phyloP scores from a whole-genome alignment of 2,113 vertebrate species.

The Scomber colias region DNA sequence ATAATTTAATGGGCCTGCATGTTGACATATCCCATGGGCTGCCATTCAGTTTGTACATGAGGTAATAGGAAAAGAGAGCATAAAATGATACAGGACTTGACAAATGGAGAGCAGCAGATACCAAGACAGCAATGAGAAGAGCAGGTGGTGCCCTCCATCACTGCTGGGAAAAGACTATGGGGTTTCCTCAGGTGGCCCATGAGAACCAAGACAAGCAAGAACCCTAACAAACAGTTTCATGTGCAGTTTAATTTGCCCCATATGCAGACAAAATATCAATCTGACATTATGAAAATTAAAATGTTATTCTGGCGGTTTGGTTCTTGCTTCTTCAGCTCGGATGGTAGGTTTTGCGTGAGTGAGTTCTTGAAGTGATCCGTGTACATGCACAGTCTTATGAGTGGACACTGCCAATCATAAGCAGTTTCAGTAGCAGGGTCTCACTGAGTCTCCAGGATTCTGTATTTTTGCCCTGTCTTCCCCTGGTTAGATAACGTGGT shows the following conservation, averaged over 20 bases:
- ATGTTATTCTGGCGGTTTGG: neutral
- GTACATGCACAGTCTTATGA: too few species aligned
- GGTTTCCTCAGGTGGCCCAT: slow-evolving; percentile 20
- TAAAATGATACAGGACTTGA: slow-evolving; percentile 58
- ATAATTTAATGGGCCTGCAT: slow-evolving; percentile 80
- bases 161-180: slow-evolving; percentile 27
- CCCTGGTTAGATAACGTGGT: neutral
- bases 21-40: slow-evolving; percentile 75
- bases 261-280: neutral
- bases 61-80: slow-evolving; percentile 56
- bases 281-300: too few species aligned
- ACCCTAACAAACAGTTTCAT: neutral
- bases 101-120: slow-evolving; percentile 35
- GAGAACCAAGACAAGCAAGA: neutral
- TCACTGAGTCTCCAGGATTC: slow-evolving; percentile 15
- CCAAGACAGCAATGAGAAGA: slow-evolving; percentile 11
- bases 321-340: neutral
- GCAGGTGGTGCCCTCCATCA: slow-evolving; percentile 2
- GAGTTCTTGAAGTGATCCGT: neutral
- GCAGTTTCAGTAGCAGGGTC: too few species aligned
- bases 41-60: slow-evolving; percentile 56
- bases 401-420: neutral
- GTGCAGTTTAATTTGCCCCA: too few species aligned
- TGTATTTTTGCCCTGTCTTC: neutral
- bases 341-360: neutral